Percentiles rank a stretch among this genome's conserved stretches.
These are phyloP conservation scores for Alaudala cheleensis DNA, from an alignment of 2,113 vertebrate species.

Conservation along the genomic window DNA sequence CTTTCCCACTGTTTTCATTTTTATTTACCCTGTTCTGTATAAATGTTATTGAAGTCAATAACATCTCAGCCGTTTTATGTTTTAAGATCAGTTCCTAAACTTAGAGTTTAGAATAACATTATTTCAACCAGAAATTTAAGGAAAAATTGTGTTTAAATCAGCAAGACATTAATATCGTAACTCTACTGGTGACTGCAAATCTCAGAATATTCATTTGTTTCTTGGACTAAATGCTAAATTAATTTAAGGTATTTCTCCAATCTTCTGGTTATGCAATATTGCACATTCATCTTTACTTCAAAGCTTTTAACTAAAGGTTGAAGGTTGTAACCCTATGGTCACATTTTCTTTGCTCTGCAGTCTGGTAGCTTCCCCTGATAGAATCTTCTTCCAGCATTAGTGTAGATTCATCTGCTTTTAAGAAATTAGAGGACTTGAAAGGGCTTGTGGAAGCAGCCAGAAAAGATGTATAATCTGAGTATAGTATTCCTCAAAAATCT, in stretches of 20 bases:
- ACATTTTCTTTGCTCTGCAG: not conserved
- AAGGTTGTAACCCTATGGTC: not conserved
- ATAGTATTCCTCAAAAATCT: not conserved
- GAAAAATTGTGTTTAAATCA: not conserved
- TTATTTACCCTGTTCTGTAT: not conserved
- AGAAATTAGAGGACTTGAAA: not conserved
- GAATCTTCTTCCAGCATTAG: not conserved
- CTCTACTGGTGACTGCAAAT: not conserved
- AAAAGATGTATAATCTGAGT: not conserved
- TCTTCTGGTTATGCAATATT: not conserved
- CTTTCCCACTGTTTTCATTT: not conserved
- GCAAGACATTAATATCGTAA: not conserved
- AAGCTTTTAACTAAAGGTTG: not conserved
- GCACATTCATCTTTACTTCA: not conserved
- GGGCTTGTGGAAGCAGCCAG: not conserved
- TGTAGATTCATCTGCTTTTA: not conserved
- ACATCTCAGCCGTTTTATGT: not conserved
- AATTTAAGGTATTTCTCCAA: not conserved
- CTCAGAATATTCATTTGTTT: not conserved
- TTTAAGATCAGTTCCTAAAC: not conserved
- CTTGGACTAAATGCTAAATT: not conserved
- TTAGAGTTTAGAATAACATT: not conserved
- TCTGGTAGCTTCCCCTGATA: not conserved
- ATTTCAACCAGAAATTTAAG: not conserved
- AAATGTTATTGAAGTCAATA: not conserved